Percentiles rank a stretch among this genome's conserved stretches.
Conservation (phyloP, 2,797 vertebrate genomes). For the Diplodus sargus region DNA sequence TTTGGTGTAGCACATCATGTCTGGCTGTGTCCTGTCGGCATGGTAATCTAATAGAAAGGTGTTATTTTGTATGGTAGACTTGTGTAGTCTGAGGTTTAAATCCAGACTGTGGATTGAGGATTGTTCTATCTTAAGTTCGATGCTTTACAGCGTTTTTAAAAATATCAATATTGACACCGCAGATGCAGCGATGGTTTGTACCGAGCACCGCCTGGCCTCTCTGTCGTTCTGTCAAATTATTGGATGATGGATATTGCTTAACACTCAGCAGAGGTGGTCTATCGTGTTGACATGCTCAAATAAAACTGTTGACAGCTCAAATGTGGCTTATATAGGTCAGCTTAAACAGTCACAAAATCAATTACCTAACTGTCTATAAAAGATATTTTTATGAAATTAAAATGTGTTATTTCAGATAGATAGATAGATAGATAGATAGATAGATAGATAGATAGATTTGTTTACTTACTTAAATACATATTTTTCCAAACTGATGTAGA, state of each 20-base stretch:
- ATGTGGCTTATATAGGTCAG: neutral
- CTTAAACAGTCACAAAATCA: slow-evolving; percentile 10
- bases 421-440: neutral
- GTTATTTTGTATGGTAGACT: slow-evolving; percentile 62
- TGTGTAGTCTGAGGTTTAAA: slow-evolving; percentile 72
- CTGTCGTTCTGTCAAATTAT: slow-evolving; percentile 40
- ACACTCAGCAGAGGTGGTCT: slow-evolving; percentile 10
- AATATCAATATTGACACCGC: slow-evolving; percentile 52
- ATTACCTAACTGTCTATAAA: neutral
- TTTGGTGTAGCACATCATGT: slow-evolving; percentile 54
- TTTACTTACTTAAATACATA: no score
- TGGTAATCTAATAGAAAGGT: slow-evolving; percentile 63
- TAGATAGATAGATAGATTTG: no score
- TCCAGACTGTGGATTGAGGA: slow-evolving; percentile 47
- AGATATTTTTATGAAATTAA: neutral
- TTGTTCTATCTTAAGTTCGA: slow-evolving; percentile 29
- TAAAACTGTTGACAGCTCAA: slow-evolving; percentile 20
- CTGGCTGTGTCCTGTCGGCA: slow-evolving; percentile 60
- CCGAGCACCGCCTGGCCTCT: slow-evolving; percentile 19
- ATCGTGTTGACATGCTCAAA: slow-evolving; percentile 14
- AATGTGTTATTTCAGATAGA: neutral
- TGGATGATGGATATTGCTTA: slow-evolving; percentile 32
- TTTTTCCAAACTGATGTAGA: no score
- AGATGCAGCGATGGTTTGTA: slow-evolving; percentile 37
- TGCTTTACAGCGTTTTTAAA: slow-evolving; percentile 26